Evolutionary conservation across 2,113 vertebrate species (phyloP), one percentile per base, ranked within the genome.

Genomic region (Cephalopterus ornatus): DNA sequence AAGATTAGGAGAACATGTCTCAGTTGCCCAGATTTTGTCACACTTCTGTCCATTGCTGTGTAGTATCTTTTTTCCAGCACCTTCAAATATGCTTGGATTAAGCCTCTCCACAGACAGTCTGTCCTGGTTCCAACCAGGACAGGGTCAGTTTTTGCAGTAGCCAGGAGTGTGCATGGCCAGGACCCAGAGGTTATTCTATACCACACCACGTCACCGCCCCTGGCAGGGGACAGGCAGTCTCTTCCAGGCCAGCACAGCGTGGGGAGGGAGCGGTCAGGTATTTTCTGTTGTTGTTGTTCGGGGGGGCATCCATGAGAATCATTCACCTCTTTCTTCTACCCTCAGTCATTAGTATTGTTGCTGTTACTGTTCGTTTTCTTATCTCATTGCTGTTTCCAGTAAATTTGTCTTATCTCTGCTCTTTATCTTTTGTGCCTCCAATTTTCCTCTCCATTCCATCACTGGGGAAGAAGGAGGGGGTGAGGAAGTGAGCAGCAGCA

Each of bases 41-140:
- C 5, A 1, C 4, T 63, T 67, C 23, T 2, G 3, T 9, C 50
- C 46, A 3, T 4, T 53, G 19, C 65, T 53, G 18, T 8, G 13
- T 4, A 47, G 42, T 30, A 20, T 46, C 24, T 19, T 73, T 67
- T 53, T 56, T 5, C 58, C 44, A 81, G 56, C 46, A 81, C 39
- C 26, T 80, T 74, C 73, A 74, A 39, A 39, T 15, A 35, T 81
- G n/a, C 50, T 70, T 50, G 21, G 18, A 63, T 71, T 50, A 87
- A 67, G 9, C 7, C 15, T 39, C n/a, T 78, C 33, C 1, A 0
- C 26, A 52, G 14, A 21, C 6, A 62, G 14, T 66, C 50, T 50
- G 68, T 28, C 44, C 61, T 44, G 18, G 33, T 19, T 59, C 33
- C 33, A 37, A 53, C 44, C 27, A 44, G 44, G 59, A 81, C 1